Percentiles rank a stretch among this genome's conserved stretches.
Evolutionary conservation across 2,113 vertebrate species (phyloP).

Genomic region (Austrofundulus limnaeus): DNA sequence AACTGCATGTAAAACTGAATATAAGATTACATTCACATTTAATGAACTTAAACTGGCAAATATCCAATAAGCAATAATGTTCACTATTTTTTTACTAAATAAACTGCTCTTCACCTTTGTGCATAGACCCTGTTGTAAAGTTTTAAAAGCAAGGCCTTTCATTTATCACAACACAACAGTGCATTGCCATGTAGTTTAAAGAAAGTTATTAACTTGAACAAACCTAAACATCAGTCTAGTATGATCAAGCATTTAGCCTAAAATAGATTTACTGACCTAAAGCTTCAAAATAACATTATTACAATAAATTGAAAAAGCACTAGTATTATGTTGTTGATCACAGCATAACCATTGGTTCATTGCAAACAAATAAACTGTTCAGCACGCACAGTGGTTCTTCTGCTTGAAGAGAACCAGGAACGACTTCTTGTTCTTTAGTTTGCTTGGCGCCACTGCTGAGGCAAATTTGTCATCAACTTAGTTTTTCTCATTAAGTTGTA

Average conservation of each 20-base stretch:
- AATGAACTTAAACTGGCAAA: neutral
- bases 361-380: constrained; percentile 23
- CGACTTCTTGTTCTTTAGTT: constrained; percentile 31
- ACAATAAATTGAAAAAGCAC: constrained; percentile 39
- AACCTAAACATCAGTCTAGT: constrained; percentile 60
- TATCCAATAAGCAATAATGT: constrained; percentile 16
- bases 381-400: constrained; percentile 31
- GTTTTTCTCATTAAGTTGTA: neutral
- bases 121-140: neutral
- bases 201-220: constrained; percentile 50
- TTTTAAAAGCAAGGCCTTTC: constrained; percentile 46
- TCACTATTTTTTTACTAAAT: constrained; percentile 3
- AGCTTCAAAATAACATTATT: constrained; percentile 55
- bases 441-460: neutral
- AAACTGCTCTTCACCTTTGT: neutral
- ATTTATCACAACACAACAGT: constrained; percentile 41
- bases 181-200: constrained; percentile 29
- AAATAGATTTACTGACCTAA: constrained; percentile 58
- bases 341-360: constrained; percentile 16
- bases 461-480: constrained; percentile 1
- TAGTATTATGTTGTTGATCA: constrained; percentile 13
- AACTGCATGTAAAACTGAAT: neutral
- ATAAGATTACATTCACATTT: neutral
- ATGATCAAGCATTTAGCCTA: constrained; percentile 64
- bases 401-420: constrained; percentile 39